Percentiles rank a stretch among this genome's conserved stretches.
Conservation (phyloP, 2,888 invertebrate genomes). For the Platycheirus albimanus region DNA sequence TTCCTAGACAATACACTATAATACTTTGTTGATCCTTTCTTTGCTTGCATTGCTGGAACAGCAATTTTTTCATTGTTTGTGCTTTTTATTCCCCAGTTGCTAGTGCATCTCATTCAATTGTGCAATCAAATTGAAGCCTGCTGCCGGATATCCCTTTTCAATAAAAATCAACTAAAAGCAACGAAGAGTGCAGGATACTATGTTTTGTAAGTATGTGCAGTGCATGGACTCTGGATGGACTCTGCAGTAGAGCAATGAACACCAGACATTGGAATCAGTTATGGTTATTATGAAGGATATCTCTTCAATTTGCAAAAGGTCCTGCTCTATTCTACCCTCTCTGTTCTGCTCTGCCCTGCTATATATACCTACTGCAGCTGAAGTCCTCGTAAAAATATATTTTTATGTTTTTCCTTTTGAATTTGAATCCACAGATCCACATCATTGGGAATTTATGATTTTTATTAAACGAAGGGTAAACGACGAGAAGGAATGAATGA, state of each 20-base stretch:
- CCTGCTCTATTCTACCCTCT: too few relatives aligned
- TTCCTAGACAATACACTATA: neutral
- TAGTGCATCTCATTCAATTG: conserved; percentile 61
- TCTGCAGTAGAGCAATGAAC: conserved; percentile 39
- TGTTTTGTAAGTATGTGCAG: too few relatives aligned
- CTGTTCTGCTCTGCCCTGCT: conserved; percentile 18
- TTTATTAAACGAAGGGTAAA: conserved; percentile 37
- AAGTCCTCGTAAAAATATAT: conserved; percentile 58
- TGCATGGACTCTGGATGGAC: conserved; percentile 5
- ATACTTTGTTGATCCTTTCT: conserved; percentile 34
- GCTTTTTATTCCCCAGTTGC: conserved; percentile 36
- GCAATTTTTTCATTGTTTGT: conserved; percentile 44
- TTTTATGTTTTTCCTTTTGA: conserved; percentile 16
- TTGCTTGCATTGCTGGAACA: conserved; percentile 10
- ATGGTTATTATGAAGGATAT: conserved; percentile 63
- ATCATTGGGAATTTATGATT: conserved; percentile 65
- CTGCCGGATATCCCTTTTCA: conserved; percentile 57
- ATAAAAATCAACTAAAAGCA: conserved; percentile 55
- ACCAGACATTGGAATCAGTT: conserved; percentile 47
- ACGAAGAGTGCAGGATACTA: conserved; percentile 1
- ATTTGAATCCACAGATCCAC: conserved; percentile 50
- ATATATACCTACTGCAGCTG: too few relatives aligned
- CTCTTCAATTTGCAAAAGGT: conserved; percentile 53
- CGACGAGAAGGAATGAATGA: neutral
- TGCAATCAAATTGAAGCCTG: conserved; percentile 60